Evolutionary conservation across 2,888 invertebrate genomes (phyloP), one percentile per base, ranked within the genome.

Genomic region (Andricus quercusramuli): DNA sequence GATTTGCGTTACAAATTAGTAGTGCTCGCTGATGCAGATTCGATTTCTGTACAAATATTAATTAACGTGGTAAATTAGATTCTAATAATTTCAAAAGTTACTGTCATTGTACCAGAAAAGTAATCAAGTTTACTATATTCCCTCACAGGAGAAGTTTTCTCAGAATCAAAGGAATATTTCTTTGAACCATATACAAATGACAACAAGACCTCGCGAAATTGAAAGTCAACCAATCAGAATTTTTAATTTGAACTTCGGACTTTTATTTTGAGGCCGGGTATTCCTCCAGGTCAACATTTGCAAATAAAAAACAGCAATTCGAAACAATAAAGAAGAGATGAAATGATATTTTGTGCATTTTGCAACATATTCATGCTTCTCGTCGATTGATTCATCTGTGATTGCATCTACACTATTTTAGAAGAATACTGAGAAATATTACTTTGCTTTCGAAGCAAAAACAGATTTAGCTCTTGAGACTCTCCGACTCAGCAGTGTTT

Each of bases 381-480:
- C 47, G 15, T n/a, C 56, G 3, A 56, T 56, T 56, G n/a, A 9
- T 56, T 56, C n/a, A 56, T n/a, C 56, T 56, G n/a, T 9, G 17
- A n/a, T 56, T 56, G 56, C n/a, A 56, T 9, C 56, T 56, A 56
- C n/a, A 56, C 56, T n/a, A 51, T 74, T 74, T n/a, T 25, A 22
- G 68, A 15, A 44, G 17, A 68, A 68, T 51, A 25, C 32, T n/a
- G 51, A 56, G 29, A 51, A 74, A 32, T 74, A 74, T 74, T 32
- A 56, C 51, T 51, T 56, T 51, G 74, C 74, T 74, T n/a, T 29
- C 74, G 25, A 70, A 51, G 32, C 74, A 74, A 74, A 56, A 74
- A 74, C 29, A 32, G 56, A 51, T 74, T 70, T 74, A 74, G 74
- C 74, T 74, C 56, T 74, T 56, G 29, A 74, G 74, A 74, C 74